phyloP scores from a whole-genome alignment of 2,888 invertebrate genomes.

The Mesorhabditis belari region DNA sequence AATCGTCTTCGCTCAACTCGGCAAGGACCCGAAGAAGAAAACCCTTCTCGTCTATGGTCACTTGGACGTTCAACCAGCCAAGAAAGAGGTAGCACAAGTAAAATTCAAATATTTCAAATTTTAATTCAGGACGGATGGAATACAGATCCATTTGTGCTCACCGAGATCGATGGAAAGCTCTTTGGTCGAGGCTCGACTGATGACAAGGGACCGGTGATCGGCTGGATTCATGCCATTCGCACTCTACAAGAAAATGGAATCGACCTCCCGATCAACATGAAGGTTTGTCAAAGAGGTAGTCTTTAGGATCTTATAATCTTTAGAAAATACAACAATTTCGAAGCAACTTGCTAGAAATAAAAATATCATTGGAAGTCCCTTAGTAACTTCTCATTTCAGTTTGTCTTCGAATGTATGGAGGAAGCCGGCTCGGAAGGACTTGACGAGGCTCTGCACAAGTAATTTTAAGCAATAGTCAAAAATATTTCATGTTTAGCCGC shows the following conservation, averaged over 20 bases:
- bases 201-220: slow-evolving; percentile 80
- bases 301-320: neutral
- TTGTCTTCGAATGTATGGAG: slow-evolving; percentile 96
- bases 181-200: slow-evolving; percentile 86
- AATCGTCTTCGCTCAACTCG: slow-evolving; percentile 11
- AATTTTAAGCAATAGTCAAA: neutral
- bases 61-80: slow-evolving; percentile 93
- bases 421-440: slow-evolving; percentile 94
- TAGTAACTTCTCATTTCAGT: slow-evolving; percentile 57
- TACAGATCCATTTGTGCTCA: slow-evolving; percentile 83
- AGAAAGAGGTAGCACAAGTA: slow-evolving; percentile 56
- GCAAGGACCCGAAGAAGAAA: slow-evolving; percentile 71
- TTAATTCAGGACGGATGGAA: slow-evolving; percentile 71
- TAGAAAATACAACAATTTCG: neutral
- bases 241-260: slow-evolving; percentile 71
- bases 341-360: neutral
- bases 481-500: slow-evolving; percentile 8
- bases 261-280: slow-evolving; percentile 65
- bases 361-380: neutral
- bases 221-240: slow-evolving; percentile 89
- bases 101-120: neutral
- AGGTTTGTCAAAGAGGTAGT: slow-evolving; percentile 41
- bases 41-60: slow-evolving; percentile 93
- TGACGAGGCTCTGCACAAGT: slow-evolving; percentile 70
- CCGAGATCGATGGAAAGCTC: slow-evolving; percentile 78